Evolutionary conservation across 2,797 vertebrate genomes (phyloP), one percentile per base, ranked within the genome.

Genomic region (Scyliorhinus canicula): DNA sequence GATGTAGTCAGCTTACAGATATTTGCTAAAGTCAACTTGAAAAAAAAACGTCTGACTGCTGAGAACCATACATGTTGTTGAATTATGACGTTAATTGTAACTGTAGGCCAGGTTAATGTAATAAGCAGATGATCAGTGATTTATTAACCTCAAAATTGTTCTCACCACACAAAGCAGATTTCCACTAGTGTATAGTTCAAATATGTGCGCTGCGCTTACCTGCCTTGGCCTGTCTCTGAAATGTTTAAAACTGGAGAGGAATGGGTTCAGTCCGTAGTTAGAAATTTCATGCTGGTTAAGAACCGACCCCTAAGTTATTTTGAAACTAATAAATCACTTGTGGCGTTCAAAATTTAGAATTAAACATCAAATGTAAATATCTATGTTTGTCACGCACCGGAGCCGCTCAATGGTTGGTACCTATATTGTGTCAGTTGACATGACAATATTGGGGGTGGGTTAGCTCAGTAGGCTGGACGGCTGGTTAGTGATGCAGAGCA

Each of bases 61-160:
- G 71, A n/a, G 69, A 71, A 31, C 69, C 71, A 74, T 28, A 69
- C 31, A 71, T 35, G 8, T 71, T 74, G 71, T 74, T 35, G 71
- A 74, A 74, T 74, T 74, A 74, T 74, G 31, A 74, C 71, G 57
- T 88, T 55, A 88, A 88, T 88, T 88, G n/a, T 88, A 55, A 31
- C 85, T 88, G 50, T 88, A 35, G 85, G 14, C 85, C 52, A 57
- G 24, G 84, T 52, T 86, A 55, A 50, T 86, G 47, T 2, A 55
- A 31, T 86, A 50, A 52, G 44, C 71, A 74, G 71, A 74, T 14
- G 35, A 74, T 35, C 71, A 35, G 9, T 11, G 35, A 28, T 74
- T 74, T 74, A 71, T 71, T 71, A 74, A 74, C 35, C 79, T 50
- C 11, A 4, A 47, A 50, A 50, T 85, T 85, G 26, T 24, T 86